phyloP scores from a whole-genome alignment of 2,888 invertebrate species.

The Eurytoma adleriae region DNA sequence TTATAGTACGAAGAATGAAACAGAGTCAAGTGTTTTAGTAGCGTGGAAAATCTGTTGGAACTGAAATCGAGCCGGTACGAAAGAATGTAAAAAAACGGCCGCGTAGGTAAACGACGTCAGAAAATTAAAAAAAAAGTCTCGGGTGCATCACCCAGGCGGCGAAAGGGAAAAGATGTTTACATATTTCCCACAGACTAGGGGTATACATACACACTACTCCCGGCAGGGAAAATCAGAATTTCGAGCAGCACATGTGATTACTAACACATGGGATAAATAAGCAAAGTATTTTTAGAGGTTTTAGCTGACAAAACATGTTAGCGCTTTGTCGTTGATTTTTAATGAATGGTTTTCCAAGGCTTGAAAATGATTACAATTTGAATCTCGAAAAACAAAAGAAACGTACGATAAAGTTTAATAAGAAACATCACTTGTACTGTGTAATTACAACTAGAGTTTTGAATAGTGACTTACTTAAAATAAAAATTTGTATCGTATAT shows the following conservation, averaged over 20 bases:
- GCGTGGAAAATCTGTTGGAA: conserved; percentile 17
- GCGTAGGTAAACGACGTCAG: background rate
- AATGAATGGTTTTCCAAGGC: conserved; percentile 12
- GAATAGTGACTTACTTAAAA: no score
- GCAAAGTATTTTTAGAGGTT: conserved; percentile 37
- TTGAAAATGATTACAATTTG: no score
- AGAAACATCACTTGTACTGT: no score
- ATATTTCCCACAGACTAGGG: conserved; percentile 35
- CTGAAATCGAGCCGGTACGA: background rate
- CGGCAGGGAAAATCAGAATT: conserved; percentile 2
- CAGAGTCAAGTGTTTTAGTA: conserved; percentile 15
- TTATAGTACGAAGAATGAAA: background rate
- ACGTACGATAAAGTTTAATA: no score
- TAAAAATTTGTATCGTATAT: no score
- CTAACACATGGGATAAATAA: conserved; percentile 42
- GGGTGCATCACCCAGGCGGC: conserved; percentile 18
- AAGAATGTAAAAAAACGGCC: conserved; percentile 13
- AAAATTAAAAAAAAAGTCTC: conserved; percentile 19
- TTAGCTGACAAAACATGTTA: conserved; percentile 26
- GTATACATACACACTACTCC: conserved; percentile 23
- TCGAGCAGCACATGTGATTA: conserved; percentile 35
- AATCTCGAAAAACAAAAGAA: no score
- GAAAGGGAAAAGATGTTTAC: conserved; percentile 48
- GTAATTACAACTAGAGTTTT: no score
- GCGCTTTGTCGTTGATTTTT: conserved; percentile 24